Conservation (phyloP, 2,797 vertebrate genomes). For the Agapornis canus region DNA sequence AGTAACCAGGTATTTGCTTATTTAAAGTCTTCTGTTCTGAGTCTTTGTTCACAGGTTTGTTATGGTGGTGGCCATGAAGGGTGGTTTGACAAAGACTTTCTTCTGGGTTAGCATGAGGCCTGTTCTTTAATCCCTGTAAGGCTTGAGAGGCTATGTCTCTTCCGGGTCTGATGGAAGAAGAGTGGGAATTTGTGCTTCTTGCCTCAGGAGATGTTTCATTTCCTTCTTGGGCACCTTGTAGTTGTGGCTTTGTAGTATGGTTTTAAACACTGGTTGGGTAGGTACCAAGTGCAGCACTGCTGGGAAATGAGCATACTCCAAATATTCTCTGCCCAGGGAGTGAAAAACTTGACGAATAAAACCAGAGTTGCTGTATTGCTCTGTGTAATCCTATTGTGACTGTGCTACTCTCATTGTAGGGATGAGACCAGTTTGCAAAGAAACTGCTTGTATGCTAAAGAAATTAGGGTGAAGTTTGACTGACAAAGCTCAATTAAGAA, state of each 20-base stretch:
- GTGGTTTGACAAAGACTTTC: not conserved
- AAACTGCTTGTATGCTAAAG: not conserved
- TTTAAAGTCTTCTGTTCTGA: accelerated
- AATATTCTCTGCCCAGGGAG: not conserved
- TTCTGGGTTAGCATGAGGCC: accelerated
- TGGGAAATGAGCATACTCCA: not conserved
- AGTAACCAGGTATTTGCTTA: not conserved
- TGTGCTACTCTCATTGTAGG: not conserved
- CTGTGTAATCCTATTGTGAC: accelerated
- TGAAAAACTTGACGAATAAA: not conserved
- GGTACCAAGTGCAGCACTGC: not conserved
- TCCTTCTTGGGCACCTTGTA: not conserved
- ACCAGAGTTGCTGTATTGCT: not conserved
- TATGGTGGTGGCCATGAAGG: accelerated
- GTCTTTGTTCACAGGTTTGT: accelerated
- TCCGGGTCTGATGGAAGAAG: not conserved
- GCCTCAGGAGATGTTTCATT: accelerated
- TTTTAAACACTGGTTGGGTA: not conserved
- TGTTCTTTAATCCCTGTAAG: not conserved
- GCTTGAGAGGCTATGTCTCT: not conserved
- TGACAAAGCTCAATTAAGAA: not conserved
- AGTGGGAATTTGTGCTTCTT: not conserved
- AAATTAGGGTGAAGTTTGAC: not conserved
- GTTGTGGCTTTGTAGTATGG: not conserved
- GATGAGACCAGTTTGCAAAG: not conserved